A percentile compares a stretch with the other conserved stretches of the same genome.
phyloP scores from a whole-genome alignment of 2,797 vertebrate genomes.

The Lutjanus argentimaculatus region DNA sequence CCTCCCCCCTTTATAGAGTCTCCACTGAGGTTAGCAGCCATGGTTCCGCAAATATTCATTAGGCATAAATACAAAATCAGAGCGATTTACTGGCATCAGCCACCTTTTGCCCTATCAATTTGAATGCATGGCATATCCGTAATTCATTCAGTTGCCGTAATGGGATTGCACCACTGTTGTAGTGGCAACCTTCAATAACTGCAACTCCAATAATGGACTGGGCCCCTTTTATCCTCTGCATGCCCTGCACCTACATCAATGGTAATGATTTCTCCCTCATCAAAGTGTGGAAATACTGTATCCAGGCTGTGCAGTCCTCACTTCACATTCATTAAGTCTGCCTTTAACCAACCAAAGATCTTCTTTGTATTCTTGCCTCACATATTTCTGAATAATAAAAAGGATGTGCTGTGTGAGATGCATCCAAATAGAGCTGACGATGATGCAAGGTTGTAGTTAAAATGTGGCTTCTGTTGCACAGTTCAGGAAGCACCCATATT shows the following conservation, averaged over 20 bases:
- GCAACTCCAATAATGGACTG: conserved; percentile 70
- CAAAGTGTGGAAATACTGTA: conserved; percentile 49
- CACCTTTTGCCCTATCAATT: conserved; percentile 80
- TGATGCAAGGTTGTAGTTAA: not conserved
- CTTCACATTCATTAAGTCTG: conserved; percentile 52
- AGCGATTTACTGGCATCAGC: conserved; percentile 72
- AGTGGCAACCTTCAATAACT: conserved; percentile 76
- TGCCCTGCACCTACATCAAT: conserved; percentile 58
- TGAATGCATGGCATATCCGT: conserved; percentile 72
- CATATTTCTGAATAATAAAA: conserved; percentile 22
- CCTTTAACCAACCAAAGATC: conserved; percentile 14
- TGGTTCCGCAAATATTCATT: conserved; percentile 80
- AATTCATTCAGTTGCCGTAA: conserved; percentile 76
- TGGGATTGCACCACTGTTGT: conserved; percentile 73
- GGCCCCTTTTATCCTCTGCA: conserved; percentile 62
- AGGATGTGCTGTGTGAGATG: conserved; percentile 3
- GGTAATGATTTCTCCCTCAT: conserved; percentile 69
- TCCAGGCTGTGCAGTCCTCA: conserved; percentile 22
- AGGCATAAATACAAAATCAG: conserved; percentile 82
- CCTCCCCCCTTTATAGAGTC: conserved; percentile 37
- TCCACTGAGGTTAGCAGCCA: conserved; percentile 56
- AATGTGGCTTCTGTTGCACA: not conserved
- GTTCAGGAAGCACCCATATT: not conserved
- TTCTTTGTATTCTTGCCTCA: conserved; percentile 31
- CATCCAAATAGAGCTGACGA: not conserved